A percentile compares a stretch with the other conserved stretches of the same genome.
These are phyloP conservation scores for Mnemiopsis leidyi DNA, from an alignment of 37 sponge, comb jelly and placozoan genomes.

Conservation along the genomic window DNA sequence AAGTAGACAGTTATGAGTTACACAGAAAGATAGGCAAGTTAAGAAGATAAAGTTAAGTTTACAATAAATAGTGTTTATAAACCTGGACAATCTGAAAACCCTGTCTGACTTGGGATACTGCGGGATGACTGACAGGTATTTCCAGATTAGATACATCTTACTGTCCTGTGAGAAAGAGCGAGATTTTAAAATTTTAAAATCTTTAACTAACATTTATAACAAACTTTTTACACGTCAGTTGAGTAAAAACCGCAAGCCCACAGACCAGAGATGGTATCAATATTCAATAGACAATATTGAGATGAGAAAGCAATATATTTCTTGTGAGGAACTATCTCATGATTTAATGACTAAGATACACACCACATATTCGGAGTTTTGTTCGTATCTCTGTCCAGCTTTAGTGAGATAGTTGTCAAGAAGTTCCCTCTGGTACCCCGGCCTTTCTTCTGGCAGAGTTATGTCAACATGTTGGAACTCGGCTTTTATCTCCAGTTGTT, in stretches of 20 bases:
- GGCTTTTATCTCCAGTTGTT: slow-evolving; percentile 18
- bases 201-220: too few relatives aligned
- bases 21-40: too few relatives aligned
- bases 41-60: background rate
- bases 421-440: background rate
- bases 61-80: background rate
- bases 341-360: too few relatives aligned
- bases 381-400: background rate
- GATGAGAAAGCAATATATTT: too few relatives aligned
- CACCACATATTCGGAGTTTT: slow-evolving; percentile 14
- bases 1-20: too few relatives aligned
- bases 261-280: too few relatives aligned
- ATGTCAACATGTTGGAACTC: slow-evolving; percentile 19
- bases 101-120: background rate
- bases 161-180: background rate
- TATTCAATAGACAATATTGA: too few relatives aligned
- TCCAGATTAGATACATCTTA: slow-evolving; percentile 29
- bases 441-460: background rate
- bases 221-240: too few relatives aligned
- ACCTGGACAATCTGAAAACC: slow-evolving; percentile 39
- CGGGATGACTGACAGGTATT: slow-evolving; percentile 10
- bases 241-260: too few relatives aligned
- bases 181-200: too few relatives aligned
- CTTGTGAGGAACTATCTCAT: too few relatives aligned
- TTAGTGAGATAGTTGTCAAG: background rate